Base-by-base conservation (phyloP, 1,140 invertebrate genomes). In the Ooceraea biroi region DNA sequence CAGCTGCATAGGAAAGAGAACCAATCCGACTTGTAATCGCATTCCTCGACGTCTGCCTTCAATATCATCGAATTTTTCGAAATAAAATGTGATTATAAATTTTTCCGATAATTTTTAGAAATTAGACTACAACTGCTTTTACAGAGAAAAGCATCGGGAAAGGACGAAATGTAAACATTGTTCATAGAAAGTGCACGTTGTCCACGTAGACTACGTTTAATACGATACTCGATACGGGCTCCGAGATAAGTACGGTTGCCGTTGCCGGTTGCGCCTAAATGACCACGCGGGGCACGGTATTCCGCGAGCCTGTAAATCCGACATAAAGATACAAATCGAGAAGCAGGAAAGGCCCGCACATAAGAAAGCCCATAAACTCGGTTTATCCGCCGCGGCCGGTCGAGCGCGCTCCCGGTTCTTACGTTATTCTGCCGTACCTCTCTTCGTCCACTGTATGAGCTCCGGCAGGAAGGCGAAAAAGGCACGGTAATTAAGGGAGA, bases 401-500 rank as follows among this genome's bases (percentile, higher is more conserved):
- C 17, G 14, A 65, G 60, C 65, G 22, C 36, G 46, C 74, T 72
- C 48, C 46, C 77, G 60, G 80, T 77, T 77, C 58, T 80, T 84
- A 82, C 65, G 30, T 65, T 48, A 44, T 7, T 30, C 19, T 17
- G 46, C 27, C 48, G 46, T 4, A n/a, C 48, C 48, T 19, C 36
- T 52, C 41, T 57, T 52, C 63, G 41, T 46, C 52, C 60, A n/a
- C 36, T 58, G 66, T 30, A 27, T 48, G 41, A 19, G 41, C 52
- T 50, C 17, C 41, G 65, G 30, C 27, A 78, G 74, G 82, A 86
- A 85, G 73, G 85, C 89, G 91, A 92, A 92, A 91, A 91, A 88
- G 85, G 88, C 73, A 84, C 71, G 87, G 91, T 92, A 92, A 92
- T 92, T 92, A 92, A 92, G 90, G 85, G 57, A 86, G 90, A 92